Conservation (phyloP, 2,797 vertebrate genomes). For the Rhabdophis nuchalis region DNA sequence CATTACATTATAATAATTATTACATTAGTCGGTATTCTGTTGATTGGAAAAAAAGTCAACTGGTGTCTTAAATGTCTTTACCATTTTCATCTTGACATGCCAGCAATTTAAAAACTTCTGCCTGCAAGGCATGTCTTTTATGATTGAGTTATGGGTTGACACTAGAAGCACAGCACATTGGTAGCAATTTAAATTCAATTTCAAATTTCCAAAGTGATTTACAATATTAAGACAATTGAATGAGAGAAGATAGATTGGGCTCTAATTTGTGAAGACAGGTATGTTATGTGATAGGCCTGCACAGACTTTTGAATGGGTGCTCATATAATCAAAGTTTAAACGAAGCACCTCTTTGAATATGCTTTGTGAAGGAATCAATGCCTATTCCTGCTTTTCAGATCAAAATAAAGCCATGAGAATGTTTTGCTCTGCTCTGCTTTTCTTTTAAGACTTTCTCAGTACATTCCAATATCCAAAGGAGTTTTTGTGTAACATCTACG, state of each 20-base stretch:
- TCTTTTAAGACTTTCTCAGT: not conserved
- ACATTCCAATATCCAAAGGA: not conserved
- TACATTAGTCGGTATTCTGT: not conserved
- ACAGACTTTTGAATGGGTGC: not conserved
- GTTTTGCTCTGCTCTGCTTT: not conserved
- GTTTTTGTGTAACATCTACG: not conserved
- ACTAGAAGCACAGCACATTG: not conserved
- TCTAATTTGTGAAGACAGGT: not conserved
- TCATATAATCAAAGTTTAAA: not conserved
- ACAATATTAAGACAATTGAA: not conserved
- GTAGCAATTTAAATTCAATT: not conserved
- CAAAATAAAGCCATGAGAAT: not conserved
- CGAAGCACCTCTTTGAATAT: not conserved
- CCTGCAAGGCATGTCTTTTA: not conserved
- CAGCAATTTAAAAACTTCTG: too few species aligned
- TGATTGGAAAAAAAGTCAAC: not conserved
- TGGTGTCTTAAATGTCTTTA: not conserved
- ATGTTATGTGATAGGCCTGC: not conserved
- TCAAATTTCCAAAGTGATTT: not conserved
- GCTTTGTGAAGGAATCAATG: not conserved
- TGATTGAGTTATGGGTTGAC: not conserved
- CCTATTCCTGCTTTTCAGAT: not conserved
- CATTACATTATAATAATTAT: too few species aligned
- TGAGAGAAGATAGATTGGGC: not conserved
- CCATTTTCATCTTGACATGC: not conserved